Evolutionary conservation across 2,888 invertebrate species (phyloP).

Genomic region (Zaprionus obscuricornis): DNA sequence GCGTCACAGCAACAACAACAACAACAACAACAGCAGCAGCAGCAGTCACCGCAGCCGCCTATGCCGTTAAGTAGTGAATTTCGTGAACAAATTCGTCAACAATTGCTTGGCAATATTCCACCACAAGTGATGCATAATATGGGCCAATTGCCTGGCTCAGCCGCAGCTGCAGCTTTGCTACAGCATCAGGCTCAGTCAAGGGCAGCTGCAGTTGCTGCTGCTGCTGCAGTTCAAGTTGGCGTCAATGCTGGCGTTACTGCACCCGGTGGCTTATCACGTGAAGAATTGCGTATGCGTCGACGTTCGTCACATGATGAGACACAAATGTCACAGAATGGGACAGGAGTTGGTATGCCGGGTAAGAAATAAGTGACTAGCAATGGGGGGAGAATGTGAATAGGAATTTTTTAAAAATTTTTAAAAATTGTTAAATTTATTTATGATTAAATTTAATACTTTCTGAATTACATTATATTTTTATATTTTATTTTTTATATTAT

Average conservation of each 20-base stretch:
- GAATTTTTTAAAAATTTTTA: too few species aligned
- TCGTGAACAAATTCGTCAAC: conserved; percentile 83
- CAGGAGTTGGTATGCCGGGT: conserved; percentile 79
- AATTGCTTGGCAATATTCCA: conserved; percentile 79
- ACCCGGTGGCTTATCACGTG: conserved; percentile 77
- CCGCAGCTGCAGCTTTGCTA: conserved; percentile 81
- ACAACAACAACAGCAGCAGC: conserved; percentile 47
- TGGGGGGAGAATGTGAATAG: background rate
- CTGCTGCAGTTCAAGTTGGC: conserved; percentile 64
- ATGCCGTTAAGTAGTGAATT: conserved; percentile 82
- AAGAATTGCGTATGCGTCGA: conserved; percentile 83
- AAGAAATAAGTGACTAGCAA: conserved; percentile 44
- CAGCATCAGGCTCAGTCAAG: conserved; percentile 82
- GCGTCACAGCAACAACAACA: conserved; percentile 14
- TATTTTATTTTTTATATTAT: background rate
- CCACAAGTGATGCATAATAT: conserved; percentile 79
- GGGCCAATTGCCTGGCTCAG: conserved; percentile 79
- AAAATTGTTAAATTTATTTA: background rate
- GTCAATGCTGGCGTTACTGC: conserved; percentile 23
- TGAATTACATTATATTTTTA: background rate
- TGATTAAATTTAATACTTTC: background rate
- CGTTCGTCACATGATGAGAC: conserved; percentile 84
- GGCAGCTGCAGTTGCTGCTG: conserved; percentile 79
- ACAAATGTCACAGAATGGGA: conserved; percentile 78
- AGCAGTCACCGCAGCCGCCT: conserved; percentile 62